These are phyloP conservation scores for Notarius quadriscutis DNA, from an alignment of 2,113 vertebrate species.

Conservation along the genomic window DNA sequence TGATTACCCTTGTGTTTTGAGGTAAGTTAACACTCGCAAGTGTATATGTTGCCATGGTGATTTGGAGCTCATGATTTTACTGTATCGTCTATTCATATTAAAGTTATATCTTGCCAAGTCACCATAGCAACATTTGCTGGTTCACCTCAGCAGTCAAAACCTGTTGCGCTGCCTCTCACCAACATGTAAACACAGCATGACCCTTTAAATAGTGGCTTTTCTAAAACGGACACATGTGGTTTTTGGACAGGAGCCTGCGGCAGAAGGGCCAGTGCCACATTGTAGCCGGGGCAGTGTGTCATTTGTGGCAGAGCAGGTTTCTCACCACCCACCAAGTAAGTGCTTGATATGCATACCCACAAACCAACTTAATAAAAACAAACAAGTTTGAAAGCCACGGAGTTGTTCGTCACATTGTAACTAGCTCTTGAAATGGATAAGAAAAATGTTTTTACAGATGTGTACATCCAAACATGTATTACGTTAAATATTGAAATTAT, in stretches of 20 bases:
- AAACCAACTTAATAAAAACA: not conserved
- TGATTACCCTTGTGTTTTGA: not conserved
- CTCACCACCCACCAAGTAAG: slow-evolving; percentile 98
- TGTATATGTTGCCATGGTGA: not conserved
- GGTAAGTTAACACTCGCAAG: not conserved
- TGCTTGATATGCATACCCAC: slow-evolving; percentile 33
- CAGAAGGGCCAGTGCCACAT: slow-evolving; percentile 92
- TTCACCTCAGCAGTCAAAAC: not conserved
- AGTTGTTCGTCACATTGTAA: not conserved
- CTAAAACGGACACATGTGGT: not conserved
- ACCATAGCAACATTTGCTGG: slow-evolving; percentile 12
- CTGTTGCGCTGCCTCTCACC: not conserved
- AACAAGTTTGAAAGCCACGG: not conserved
- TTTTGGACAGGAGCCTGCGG: slow-evolving; percentile 79
- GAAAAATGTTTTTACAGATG: not conserved
- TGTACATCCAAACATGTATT: not conserved
- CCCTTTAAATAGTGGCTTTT: not conserved
- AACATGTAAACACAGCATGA: not conserved
- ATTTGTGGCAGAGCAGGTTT: slow-evolving; percentile 98
- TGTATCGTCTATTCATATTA: not conserved
- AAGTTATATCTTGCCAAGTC: not conserved
- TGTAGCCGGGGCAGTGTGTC: slow-evolving; percentile 86
- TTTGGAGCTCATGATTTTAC: not conserved
- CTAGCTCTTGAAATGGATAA: not conserved
- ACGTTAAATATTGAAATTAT: not conserved